Percentiles rank a stretch among this genome's conserved stretches.
phyloP scores from a whole-genome alignment of 64 coral and sea anemone species.

The Montipora efflorescens region DNA sequence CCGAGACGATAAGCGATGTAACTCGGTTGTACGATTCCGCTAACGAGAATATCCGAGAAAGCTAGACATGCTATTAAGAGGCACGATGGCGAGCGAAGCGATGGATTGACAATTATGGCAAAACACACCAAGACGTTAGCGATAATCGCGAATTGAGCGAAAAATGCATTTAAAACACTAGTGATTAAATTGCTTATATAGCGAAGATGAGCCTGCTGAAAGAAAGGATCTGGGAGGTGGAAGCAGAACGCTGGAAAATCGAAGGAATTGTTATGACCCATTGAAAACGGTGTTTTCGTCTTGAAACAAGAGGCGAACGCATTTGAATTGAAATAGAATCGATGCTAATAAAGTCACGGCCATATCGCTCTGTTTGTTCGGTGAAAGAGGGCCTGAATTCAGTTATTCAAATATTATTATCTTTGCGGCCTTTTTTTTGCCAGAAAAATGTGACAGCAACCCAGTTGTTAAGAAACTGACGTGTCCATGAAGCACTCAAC shows the following conservation, averaged over 20 bases:
- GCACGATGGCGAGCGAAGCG: slow-evolving; percentile 63
- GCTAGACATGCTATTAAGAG: slow-evolving; percentile 72
- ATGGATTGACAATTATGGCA: slow-evolving; percentile 40
- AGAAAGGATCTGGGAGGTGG: slow-evolving; percentile 5
- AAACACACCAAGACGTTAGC: slow-evolving; percentile 60
- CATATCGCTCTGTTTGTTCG: too few species aligned
- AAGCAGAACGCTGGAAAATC: not conserved
- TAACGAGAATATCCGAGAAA: slow-evolving; percentile 64
- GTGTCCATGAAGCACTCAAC: too few species aligned
- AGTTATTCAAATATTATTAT: too few species aligned
- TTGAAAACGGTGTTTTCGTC: too few species aligned
- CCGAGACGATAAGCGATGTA: slow-evolving; percentile 61
- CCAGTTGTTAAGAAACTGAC: too few species aligned
- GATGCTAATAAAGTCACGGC: too few species aligned
- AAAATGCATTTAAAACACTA: slow-evolving; percentile 62
- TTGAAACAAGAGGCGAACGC: too few species aligned
- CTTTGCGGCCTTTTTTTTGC: too few species aligned
- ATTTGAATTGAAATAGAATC: too few species aligned
- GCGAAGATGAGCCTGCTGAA: not conserved
- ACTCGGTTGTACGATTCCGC: slow-evolving; percentile 61
- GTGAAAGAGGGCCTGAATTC: too few species aligned
- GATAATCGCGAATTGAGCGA: slow-evolving; percentile 64
- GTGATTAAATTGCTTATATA: slow-evolving; percentile 78
- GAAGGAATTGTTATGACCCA: too few species aligned
- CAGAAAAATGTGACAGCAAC: too few species aligned